phyloP scores from a whole-genome alignment of 2,113 vertebrate species.

The Syrrhaptes paradoxus region DNA sequence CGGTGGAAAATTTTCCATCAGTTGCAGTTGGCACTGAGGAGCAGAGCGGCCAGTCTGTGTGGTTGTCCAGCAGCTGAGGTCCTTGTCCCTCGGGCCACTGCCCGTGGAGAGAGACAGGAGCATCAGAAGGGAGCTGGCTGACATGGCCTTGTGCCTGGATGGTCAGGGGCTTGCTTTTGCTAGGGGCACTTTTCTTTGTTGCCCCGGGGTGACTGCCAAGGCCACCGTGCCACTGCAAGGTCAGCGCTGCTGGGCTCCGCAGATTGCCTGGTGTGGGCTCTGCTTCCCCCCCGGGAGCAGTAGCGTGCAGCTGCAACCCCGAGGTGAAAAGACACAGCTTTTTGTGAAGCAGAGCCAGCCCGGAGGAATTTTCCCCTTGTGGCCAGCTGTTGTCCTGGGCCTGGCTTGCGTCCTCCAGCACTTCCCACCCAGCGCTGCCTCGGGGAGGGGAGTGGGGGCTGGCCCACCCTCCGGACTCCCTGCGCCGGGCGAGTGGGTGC shows the following conservation, averaged over 20 bases:
- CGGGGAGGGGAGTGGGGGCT: not conserved
- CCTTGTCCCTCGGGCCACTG: accelerated
- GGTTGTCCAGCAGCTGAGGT: not conserved
- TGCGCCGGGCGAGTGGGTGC: not conserved
- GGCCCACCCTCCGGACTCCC: not conserved
- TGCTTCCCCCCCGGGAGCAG: not conserved
- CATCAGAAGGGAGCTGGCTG: not conserved
- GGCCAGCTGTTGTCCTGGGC: conserved; percentile 48
- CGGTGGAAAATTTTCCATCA: not conserved
- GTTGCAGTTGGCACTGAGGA: not conserved
- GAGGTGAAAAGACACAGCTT: not conserved
- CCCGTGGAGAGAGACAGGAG: not conserved
- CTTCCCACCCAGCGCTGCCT: not conserved
- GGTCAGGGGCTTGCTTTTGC: not conserved
- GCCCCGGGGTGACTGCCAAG: not conserved
- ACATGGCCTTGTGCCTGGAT: not conserved
- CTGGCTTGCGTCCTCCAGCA: not conserved
- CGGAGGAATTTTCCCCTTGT: conserved; percentile 18
- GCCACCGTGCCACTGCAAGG: not conserved
- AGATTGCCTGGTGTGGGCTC: not conserved
- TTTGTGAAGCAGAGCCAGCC: not conserved
- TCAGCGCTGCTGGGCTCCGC: accelerated
- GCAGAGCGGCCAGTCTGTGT: not conserved
- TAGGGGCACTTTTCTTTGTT: not conserved
- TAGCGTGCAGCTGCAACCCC: not conserved